phyloP scores from a whole-genome alignment of 2,888 invertebrate genomes.

The Cerastis leucographa region DNA sequence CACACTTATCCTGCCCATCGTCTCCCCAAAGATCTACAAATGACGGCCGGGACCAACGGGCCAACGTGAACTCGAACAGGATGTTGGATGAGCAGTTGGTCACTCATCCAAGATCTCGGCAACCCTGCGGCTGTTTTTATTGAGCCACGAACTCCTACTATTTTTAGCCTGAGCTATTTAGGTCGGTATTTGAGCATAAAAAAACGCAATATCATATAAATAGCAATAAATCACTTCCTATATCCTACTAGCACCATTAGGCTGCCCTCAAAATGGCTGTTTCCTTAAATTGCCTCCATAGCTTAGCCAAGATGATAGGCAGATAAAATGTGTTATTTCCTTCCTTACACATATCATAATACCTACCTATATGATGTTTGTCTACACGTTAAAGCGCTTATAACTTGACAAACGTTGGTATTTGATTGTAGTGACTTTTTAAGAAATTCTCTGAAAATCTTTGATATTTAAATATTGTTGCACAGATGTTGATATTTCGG shows the following conservation, averaged over 20 bases:
- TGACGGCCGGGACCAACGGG: too few species aligned
- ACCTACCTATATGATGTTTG: neutral
- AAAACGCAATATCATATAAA: constrained; percentile 22
- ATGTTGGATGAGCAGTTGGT: neutral
- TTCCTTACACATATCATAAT: constrained; percentile 2
- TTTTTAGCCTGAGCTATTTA: neutral
- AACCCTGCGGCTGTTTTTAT: neutral
- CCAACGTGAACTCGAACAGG: neutral
- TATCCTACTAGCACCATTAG: constrained; percentile 24
- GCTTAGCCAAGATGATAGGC: constrained; percentile 38
- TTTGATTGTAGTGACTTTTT: neutral
- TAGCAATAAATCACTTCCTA: constrained; percentile 34
- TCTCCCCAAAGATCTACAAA: neutral
- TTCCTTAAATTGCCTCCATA: constrained; percentile 43
- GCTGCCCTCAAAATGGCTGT: constrained; percentile 24
- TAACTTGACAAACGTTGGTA: neutral
- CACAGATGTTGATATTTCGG: neutral
- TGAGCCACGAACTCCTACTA: neutral
- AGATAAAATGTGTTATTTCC: constrained; percentile 28
- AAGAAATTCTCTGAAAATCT: neutral
- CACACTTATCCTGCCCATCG: too few species aligned
- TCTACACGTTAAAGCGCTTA: neutral
- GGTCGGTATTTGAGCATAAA: constrained; percentile 7
- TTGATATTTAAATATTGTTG: neutral
- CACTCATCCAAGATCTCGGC: neutral